These are phyloP conservation scores for Erpobdella octoculata DNA, from an alignment of 2,888 invertebrate species.

Conservation along the genomic window DNA sequence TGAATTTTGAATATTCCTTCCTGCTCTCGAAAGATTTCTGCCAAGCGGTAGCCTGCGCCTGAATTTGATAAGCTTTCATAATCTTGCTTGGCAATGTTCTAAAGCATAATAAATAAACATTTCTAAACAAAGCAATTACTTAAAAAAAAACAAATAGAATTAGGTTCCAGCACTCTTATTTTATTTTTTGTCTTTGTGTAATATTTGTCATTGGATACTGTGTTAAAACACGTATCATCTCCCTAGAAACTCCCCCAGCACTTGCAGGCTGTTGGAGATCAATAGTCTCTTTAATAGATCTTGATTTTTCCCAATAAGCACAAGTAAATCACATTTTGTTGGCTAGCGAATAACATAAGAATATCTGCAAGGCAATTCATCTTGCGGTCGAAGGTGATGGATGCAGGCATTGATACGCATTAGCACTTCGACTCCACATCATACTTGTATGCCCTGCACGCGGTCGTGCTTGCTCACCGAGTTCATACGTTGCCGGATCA, in stretches of 20 bases:
- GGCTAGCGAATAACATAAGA: constrained; percentile 9
- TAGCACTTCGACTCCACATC: constrained; percentile 1
- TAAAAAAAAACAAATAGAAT: too few species aligned
- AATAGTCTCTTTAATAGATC: constrained; percentile 8
- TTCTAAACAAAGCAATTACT: too few species aligned
- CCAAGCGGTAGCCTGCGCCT: not conserved
- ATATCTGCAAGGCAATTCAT: constrained; percentile 12
- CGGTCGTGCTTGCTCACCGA: not conserved
- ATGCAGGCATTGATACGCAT: constrained; percentile 9
- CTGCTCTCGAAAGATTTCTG: constrained; percentile 3
- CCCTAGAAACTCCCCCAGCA: too few species aligned
- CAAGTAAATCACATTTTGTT: not conserved
- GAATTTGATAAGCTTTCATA: constrained; percentile 2
- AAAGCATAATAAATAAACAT: too few species aligned
- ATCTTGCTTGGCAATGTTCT: too few species aligned
- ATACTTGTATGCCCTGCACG: not conserved
- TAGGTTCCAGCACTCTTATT: too few species aligned
- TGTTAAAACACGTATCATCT: too few species aligned
- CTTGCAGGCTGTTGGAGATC: not conserved
- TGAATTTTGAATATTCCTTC: constrained; percentile 21
- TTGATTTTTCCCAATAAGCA: constrained; percentile 11
- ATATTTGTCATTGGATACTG: too few species aligned
- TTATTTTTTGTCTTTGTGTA: too few species aligned
- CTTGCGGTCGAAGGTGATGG: constrained; percentile 15
- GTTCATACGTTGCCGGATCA: not conserved